Conservation (phyloP, 2,113 vertebrate species). For the human region GRCh38 chr12:128982501-128983000, state of each 20-base stretch:
- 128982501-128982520: rapidly evolving
- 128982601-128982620: no score
- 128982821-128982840: rapidly evolving
- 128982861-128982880: rapidly evolving
- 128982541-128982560: rapidly evolving
- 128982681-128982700: rapidly evolving
- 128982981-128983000: slow-evolving; percentile 86
- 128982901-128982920: neutral
- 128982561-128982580: neutral
- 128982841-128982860: rapidly evolving
- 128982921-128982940: slow-evolving; percentile 91
- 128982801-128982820: rapidly evolving
- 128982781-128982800: neutral
- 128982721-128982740: neutral
- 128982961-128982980: slow-evolving; percentile 83
- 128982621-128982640: neutral
- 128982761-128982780: rapidly evolving
- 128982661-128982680: no score
- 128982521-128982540: no score
- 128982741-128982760: no score
- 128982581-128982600: neutral
- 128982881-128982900: rapidly evolving
- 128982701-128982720: no score
- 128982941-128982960: slow-evolving; percentile 88
- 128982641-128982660: rapidly evolving